Evolutionary conservation across 2,113 vertebrate genomes (phyloP).

Genomic region (Dromiciops gliroides): DNA sequence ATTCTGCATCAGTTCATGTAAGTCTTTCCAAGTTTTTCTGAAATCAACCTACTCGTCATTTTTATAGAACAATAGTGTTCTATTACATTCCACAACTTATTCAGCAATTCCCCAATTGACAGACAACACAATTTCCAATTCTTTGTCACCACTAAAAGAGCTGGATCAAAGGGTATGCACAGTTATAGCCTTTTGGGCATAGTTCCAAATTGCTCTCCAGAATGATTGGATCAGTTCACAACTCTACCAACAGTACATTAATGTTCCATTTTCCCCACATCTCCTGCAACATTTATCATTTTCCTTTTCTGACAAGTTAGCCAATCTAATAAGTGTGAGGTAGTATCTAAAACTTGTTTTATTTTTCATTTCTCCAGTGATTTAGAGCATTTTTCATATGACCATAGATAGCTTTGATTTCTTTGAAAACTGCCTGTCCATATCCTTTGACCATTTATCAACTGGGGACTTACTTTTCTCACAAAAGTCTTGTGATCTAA

Average conservation of each 20-base stretch:
- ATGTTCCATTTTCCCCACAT: too few species aligned
- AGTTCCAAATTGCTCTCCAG: not conserved
- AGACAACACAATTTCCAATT: not conserved
- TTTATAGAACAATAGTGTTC: not conserved
- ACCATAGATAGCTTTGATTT: too few species aligned
- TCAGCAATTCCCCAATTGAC: not conserved
- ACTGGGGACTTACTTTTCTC: constrained; percentile 76
- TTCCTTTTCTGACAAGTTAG: too few species aligned
- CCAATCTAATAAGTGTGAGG: too few species aligned
- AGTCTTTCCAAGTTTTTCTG: not conserved
- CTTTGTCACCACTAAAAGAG: not conserved
- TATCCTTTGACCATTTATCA: too few species aligned
- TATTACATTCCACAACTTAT: not conserved
- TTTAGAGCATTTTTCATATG: too few species aligned
- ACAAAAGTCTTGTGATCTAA: constrained; percentile 81
- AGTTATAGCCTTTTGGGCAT: not conserved
- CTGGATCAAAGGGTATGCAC: not conserved
- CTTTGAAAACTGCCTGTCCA: too few species aligned
- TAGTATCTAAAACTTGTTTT: too few species aligned
- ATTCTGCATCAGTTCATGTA: not conserved
- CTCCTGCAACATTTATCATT: too few species aligned
- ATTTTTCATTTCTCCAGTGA: too few species aligned
- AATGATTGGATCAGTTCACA: not conserved
- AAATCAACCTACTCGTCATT: not conserved
- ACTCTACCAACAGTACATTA: too few species aligned